Base-by-base conservation (phyloP, 2,888 invertebrate genomes). In the Patella pellucida region DNA sequence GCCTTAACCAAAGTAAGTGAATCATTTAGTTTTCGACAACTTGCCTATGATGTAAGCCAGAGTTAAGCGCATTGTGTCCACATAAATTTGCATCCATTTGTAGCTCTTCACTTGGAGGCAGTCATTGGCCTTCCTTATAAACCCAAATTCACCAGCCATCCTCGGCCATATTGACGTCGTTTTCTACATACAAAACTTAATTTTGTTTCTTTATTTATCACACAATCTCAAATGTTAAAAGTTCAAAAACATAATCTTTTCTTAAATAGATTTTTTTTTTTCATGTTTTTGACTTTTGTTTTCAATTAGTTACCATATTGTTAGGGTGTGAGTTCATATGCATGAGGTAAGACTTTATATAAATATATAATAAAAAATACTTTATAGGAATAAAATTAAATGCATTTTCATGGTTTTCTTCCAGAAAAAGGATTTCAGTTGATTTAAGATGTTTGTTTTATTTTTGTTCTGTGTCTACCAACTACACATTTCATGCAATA, bases 51-150 rank as follows among this genome's bases (percentile, higher is more conserved):
- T 62, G 62, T 62, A 62, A 62, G 62, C 62, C 19, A 62, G 62
- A 62, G 19, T 62, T 62, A 23, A 62, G 19, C 23, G 62, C 23
- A 62, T 62, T 62, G 62, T 62, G 23, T 62, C 23, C 62, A 62
- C 62, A 62, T 62, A 62, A 62, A 62, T 62, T 62, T 62, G 23
- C 62, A 62, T 62, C 23, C 23, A 19, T 23, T 62, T 62, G 19
- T 62, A 62, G 41, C 41, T 62, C 23, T 62, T 62, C 62, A 62
- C 62, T 62, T 23, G 19, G 19, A 23, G 19, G n/a, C n/a, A 62
- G n/a, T 19, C 56, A 56, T 41, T 41, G 41, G 41, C 41, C 62
- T 62, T 12, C 23, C 14, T 19, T 62, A 62, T 62, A 62, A 62
- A 19, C 14, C 23, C 7, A 62, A 23, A 62, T 23, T 62, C 11